Evolutionary conservation across 2,113 vertebrate genomes (phyloP).

Genomic region (Syngnathus scovelli): DNA sequence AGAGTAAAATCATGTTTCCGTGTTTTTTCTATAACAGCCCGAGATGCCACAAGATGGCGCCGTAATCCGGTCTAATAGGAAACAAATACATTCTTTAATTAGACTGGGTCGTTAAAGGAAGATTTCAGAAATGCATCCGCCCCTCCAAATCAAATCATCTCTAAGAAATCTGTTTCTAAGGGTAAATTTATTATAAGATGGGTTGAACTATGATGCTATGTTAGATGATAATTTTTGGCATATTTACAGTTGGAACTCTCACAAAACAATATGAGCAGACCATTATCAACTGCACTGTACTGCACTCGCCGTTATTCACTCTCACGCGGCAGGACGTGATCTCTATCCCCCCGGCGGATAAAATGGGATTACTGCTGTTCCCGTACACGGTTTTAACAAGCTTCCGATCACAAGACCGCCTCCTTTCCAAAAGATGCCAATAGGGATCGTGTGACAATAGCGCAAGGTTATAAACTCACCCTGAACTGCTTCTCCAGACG

Average conservation of each 20-base stretch:
- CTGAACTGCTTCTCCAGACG: constrained; percentile 95
- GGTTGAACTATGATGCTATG: background rate
- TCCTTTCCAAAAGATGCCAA: background rate
- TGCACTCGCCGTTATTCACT: background rate
- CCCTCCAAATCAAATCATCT: background rate
- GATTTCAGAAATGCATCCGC: no score
- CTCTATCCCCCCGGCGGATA: background rate
- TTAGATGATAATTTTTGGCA: background rate
- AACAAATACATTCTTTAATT: background rate
- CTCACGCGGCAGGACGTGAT: background rate
- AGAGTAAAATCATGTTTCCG: no score
- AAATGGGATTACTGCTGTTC: background rate
- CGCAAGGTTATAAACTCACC: constrained; percentile 62
- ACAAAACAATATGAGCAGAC: background rate
- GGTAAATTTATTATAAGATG: background rate
- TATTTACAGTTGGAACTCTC: background rate
- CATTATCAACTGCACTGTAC: background rate
- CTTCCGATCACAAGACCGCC: background rate
- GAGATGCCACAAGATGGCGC: background rate
- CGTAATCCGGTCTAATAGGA: background rate
- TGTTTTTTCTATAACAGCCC: background rate
- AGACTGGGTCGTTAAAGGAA: background rate
- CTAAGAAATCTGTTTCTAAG: background rate
- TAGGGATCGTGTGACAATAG: background rate
- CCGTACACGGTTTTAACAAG: background rate